These are phyloP conservation scores for Hippocampus comes DNA, from an alignment of 2,113 vertebrate species.

Conservation along the genomic window DNA sequence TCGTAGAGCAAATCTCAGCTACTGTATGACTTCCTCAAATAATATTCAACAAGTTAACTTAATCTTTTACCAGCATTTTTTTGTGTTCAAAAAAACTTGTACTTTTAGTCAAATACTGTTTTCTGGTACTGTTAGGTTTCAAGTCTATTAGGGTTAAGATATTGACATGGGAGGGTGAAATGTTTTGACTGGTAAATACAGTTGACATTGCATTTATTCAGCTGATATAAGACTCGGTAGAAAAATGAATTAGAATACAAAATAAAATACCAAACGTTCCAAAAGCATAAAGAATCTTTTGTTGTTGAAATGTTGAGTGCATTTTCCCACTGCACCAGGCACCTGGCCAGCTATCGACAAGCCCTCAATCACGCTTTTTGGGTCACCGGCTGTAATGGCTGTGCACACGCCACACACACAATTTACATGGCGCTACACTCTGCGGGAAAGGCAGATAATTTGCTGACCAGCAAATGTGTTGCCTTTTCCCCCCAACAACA, in stretches of 20 bases:
- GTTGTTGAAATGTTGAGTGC: background rate
- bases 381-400: slow-evolving; percentile 63
- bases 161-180: too few relatives aligned
- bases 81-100: too few relatives aligned
- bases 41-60: too few relatives aligned
- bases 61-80: too few relatives aligned
- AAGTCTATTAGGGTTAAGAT: too few relatives aligned
- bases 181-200: too few relatives aligned
- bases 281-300: background rate
- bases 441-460: slow-evolving; percentile 37
- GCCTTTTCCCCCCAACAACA: slow-evolving; percentile 25
- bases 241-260: background rate
- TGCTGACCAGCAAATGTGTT: slow-evolving; percentile 56
- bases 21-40: too few relatives aligned
- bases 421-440: slow-evolving; percentile 12
- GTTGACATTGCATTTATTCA: background rate
- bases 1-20: too few relatives aligned
- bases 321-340: slow-evolving; percentile 34
- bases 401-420: slow-evolving; percentile 8
- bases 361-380: slow-evolving; percentile 60
- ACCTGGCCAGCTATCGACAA: slow-evolving; percentile 52
- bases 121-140: too few relatives aligned
- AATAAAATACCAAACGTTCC: too few relatives aligned
- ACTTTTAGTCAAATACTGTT: too few relatives aligned
- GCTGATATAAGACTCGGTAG: background rate